Percentiles rank a stretch among this genome's conserved stretches.
Evolutionary conservation across 2,113 vertebrate species (phyloP).

Genomic region (Terrapene triunguis): DNA sequence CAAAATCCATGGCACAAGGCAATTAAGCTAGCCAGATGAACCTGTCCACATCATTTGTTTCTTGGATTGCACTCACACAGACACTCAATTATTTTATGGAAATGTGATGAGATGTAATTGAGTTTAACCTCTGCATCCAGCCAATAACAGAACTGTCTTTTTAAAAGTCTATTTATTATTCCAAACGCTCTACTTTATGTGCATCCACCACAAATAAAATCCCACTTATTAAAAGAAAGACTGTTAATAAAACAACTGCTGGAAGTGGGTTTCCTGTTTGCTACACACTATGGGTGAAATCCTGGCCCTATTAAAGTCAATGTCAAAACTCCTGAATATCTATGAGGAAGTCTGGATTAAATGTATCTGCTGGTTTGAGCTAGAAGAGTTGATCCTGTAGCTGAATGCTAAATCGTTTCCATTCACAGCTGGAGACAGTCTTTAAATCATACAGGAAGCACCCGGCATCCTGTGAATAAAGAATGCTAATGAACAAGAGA

Average conservation of each 20-base stretch:
- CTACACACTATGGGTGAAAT: conserved; percentile 55
- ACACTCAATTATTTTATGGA: background rate
- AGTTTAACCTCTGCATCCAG: background rate
- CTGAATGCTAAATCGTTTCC: conserved; percentile 71
- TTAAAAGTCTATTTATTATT: background rate
- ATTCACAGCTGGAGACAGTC: conserved; percentile 70
- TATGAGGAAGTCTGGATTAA: conserved; percentile 71
- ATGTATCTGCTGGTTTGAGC: conserved; percentile 65
- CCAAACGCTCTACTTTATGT: background rate
- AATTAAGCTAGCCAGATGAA: background rate
- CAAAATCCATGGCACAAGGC: background rate
- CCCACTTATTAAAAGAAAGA: conserved; percentile 17
- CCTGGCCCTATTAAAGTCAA: conserved; percentile 50
- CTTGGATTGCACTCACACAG: background rate
- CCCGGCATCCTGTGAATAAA: conserved; percentile 57
- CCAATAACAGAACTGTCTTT: background rate
- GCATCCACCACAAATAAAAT: conserved; percentile 26
- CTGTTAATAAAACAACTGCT: conserved; percentile 9
- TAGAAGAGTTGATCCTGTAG: conserved; percentile 72
- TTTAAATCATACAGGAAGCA: conserved; percentile 60
- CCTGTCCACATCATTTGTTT: background rate
- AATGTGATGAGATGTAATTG: background rate
- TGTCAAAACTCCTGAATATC: conserved; percentile 43
- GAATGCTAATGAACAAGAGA: conserved; percentile 7
- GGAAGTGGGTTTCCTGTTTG: conserved; percentile 46